Percentiles rank a stretch among this genome's conserved stretches.
Evolutionary conservation across 2,797 vertebrate genomes (phyloP).

Genomic region (Myioborus miniatus): DNA sequence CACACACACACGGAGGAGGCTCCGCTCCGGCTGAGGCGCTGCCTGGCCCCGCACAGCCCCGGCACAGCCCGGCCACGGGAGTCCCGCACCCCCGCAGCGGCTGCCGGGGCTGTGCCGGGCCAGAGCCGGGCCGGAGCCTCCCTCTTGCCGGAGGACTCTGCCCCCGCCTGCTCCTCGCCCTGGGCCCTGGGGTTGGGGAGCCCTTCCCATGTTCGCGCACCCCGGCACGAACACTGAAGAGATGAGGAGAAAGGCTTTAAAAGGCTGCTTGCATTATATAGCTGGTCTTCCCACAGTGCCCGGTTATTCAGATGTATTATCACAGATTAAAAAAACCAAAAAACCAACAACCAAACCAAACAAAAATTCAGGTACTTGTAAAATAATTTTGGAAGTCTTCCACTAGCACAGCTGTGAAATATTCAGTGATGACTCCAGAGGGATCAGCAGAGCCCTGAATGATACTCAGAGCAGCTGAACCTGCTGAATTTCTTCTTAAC

Average conservation of each 20-base stretch:
- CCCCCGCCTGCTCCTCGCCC: fast-evolving
- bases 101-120: no score
- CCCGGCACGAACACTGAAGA: not conserved
- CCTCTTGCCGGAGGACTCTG: no score
- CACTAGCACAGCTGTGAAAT: not conserved
- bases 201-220: fast-evolving
- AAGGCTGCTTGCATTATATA: not conserved
- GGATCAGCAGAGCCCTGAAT: not conserved
- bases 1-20: fast-evolving
- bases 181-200: fast-evolving
- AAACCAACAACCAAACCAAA: no score
- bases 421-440: not conserved
- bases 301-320: not conserved
- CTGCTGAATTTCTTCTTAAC: not conserved
- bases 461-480: not conserved
- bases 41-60: not conserved
- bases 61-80: not conserved
- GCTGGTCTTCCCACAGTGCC: not conserved
- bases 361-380: not conserved
- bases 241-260: not conserved
- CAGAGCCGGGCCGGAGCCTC: no score
- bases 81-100: not conserved
- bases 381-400: not conserved
- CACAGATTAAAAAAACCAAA: not conserved
- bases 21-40: not conserved